Percentiles rank a stretch among this genome's conserved stretches.
These are phyloP conservation scores for Sclerodermus sp. DNA, from an alignment of 2,888 invertebrate species.

Conservation along the genomic window DNA sequence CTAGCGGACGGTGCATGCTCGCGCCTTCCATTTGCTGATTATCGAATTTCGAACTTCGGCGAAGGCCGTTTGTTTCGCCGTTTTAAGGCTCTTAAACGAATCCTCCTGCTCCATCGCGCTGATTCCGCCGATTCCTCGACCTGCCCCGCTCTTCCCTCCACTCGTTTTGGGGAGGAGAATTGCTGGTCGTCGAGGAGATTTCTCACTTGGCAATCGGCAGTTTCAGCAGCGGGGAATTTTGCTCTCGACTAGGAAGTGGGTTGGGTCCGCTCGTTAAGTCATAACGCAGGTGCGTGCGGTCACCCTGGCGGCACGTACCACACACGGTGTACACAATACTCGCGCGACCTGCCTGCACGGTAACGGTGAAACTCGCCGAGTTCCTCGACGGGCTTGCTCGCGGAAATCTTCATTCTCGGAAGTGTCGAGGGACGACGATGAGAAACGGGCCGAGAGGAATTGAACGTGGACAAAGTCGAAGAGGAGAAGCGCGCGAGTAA, in stretches of 20 bases:
- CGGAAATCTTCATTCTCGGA: constrained; percentile 38
- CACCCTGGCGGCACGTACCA: background rate
- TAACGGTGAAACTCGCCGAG: constrained; percentile 35
- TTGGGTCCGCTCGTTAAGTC: too few relatives aligned
- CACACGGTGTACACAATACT: constrained; percentile 24
- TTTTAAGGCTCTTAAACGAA: background rate
- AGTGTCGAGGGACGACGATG: constrained; percentile 12
- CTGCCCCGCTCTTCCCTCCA: too few relatives aligned
- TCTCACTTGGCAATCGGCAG: too few relatives aligned
- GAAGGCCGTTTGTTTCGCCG: constrained; percentile 2
- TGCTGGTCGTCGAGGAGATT: too few relatives aligned
- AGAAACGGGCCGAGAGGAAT: constrained; percentile 8
- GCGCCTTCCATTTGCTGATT: constrained; percentile 4
- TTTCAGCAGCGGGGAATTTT: too few relatives aligned
- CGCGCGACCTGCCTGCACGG: constrained; percentile 18
- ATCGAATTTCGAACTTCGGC: constrained; percentile 25
- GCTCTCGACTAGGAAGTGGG: too few relatives aligned
- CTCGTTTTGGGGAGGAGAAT: too few relatives aligned
- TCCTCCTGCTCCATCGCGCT: too few relatives aligned
- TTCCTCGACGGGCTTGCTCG: constrained; percentile 28
- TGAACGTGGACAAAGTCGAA: constrained; percentile 6
- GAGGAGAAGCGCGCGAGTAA: background rate
- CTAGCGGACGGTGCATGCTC: background rate
- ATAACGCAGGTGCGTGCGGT: background rate
- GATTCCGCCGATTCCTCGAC: too few relatives aligned